Evolutionary conservation across 2,888 invertebrate genomes (phyloP).

Genomic region (Dendrolimus pini): DNA sequence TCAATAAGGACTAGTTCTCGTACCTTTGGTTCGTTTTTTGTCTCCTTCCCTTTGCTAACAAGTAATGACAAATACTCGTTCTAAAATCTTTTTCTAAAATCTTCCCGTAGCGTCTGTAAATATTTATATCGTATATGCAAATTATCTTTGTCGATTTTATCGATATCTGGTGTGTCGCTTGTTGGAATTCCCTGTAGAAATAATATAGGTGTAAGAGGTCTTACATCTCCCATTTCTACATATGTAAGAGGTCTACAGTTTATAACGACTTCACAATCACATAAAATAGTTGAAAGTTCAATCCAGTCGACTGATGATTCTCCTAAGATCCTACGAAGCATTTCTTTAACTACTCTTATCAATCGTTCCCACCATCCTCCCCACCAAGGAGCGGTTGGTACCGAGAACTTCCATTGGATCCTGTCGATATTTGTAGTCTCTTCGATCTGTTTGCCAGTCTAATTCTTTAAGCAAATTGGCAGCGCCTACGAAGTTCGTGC

Average conservation of each 20-base stretch:
- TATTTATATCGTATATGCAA: too few species aligned
- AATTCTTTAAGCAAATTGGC: background rate
- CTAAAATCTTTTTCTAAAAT: too few species aligned
- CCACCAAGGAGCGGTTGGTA: constrained; percentile 46
- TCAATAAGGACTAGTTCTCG: too few species aligned
- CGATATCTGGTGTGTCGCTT: too few species aligned
- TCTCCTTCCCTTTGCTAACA: too few species aligned
- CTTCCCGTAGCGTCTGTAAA: too few species aligned
- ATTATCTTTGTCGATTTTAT: too few species aligned
- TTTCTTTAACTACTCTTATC: constrained; percentile 29
- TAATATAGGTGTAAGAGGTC: too few species aligned
- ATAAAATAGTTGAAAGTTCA: constrained; percentile 9
- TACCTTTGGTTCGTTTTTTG: too few species aligned
- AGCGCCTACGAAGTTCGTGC: too few species aligned
- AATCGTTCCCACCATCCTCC: constrained; percentile 27
- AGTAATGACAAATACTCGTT: too few species aligned
- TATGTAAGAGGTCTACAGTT: constrained; percentile 9
- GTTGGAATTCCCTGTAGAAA: too few species aligned
- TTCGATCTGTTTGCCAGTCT: constrained; percentile 5
- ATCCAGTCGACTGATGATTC: constrained; percentile 11
- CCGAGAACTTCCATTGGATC: constrained; percentile 35
- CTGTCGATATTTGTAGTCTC: background rate
- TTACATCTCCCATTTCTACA: constrained; percentile 3
- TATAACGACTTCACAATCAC: constrained; percentile 11
- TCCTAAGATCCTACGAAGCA: constrained; percentile 34